Evolutionary conservation across 2,113 vertebrate genomes (phyloP), one percentile per base, ranked within the genome.

Genomic region (Atlantisia rogersi): DNA sequence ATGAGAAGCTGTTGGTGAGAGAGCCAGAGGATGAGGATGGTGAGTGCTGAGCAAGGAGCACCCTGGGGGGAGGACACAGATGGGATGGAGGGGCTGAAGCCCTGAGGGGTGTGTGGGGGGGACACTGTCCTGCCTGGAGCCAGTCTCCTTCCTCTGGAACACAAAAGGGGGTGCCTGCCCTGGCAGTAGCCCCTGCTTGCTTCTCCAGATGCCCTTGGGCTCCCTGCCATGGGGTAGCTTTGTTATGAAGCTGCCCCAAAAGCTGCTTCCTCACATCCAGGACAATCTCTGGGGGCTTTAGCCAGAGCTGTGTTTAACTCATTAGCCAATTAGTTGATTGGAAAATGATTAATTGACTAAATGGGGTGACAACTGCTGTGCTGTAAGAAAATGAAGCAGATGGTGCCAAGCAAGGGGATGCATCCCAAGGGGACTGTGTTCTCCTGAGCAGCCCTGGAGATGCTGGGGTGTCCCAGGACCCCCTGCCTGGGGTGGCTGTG

Each of bases 1-100:
- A 90, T 0, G 97, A 97, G 90, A 97, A 97, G 83, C 59, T 98
- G 80, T 80, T 96, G 89, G 94, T 96, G 88, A 97, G 78, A 59
- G 97, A 97, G 70, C 87, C 95, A 0, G 97, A 96, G 69, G 89
- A 96, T 79, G 97, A 98, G 59, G 97, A 97, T 73, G 98, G 97
- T 98, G 80, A 97, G 97, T 97, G 53, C 50, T 2, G 11, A 68
- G 58, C 32, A 74, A 73, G 46, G 6, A 81, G 50, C 28, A 40
- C 21, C 25, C 53, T 48, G 56, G 1, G 3, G 46, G 48, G 32
- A 70, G 37, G n/a, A 44, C 16, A 15, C 0, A 4, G 63, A 19
- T 3, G 12, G 63, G 9, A 15, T 39, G 21, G 21, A 52, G 55
- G 62, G n/a, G 58, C 46, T 55, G 63, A 55, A 85, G 31, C n/a